These are phyloP conservation scores for Eriosoma lanigerum DNA, from an alignment of 1,140 invertebrate genomes.

Conservation along the genomic window DNA sequence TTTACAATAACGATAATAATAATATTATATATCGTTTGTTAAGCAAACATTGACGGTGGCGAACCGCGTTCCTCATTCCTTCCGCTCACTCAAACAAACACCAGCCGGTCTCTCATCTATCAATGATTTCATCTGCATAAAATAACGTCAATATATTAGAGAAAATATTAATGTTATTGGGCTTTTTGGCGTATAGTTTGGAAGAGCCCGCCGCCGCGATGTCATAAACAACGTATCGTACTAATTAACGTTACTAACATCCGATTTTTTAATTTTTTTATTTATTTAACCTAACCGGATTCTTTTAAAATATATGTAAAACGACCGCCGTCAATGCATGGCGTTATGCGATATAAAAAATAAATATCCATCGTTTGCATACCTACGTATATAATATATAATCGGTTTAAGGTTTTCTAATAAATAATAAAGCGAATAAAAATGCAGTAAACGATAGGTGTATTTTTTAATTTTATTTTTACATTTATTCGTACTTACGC, in stretches of 20 bases:
- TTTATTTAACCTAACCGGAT: conserved; percentile 31
- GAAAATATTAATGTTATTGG: conserved; percentile 2
- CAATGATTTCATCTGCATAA: neutral
- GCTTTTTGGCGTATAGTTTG: conserved; percentile 10
- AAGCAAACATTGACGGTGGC: conserved; percentile 35
- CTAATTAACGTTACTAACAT: conserved; percentile 21
- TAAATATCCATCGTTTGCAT: neutral
- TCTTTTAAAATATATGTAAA: conserved; percentile 9
- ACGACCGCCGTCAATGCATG: neutral
- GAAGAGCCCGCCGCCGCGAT: neutral
- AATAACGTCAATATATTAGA: conserved; percentile 5
- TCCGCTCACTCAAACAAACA: neutral
- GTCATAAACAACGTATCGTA: neutral
- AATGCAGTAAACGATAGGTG: conserved; percentile 14
- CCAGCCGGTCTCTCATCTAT: neutral
- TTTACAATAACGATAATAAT: neutral
- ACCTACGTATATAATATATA: neutral
- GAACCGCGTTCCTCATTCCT: neutral
- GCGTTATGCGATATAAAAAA: neutral
- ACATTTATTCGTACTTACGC: neutral
- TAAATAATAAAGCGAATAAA: conserved; percentile 30
- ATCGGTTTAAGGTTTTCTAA: neutral
- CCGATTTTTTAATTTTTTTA: neutral
- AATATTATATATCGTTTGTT: conserved; percentile 42
- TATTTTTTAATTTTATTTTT: neutral